A percentile compares a stretch with the other conserved stretches of the same genome.
Conservation (phyloP, 2,888 invertebrate species). For the Iselma pallidipennis region DNA sequence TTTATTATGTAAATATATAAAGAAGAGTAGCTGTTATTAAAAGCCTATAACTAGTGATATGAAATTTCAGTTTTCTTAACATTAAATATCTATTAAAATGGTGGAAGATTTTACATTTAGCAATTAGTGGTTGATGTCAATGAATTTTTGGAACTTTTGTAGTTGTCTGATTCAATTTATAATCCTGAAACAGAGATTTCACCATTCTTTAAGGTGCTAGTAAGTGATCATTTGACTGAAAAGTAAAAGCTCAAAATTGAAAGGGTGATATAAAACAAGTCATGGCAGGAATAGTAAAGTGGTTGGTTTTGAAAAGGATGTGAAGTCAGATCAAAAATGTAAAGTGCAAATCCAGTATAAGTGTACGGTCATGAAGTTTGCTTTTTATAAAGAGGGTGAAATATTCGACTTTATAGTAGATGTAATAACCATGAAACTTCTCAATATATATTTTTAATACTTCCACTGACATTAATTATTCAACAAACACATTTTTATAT, state of each 20-base stretch:
- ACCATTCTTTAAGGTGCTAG: constrained; percentile 7
- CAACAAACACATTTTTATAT: neutral
- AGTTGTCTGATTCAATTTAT: neutral
- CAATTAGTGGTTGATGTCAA: neutral
- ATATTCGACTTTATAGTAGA: neutral
- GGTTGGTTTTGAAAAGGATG: constrained; percentile 15
- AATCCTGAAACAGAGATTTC: neutral
- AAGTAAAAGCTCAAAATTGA: constrained; percentile 7
- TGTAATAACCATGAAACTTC: neutral
- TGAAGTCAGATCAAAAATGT: constrained; percentile 14
- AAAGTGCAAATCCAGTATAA: constrained; percentile 18
- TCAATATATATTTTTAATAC: neutral
- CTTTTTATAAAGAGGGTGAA: neutral
- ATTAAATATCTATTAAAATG: neutral
- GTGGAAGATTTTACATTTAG: neutral
- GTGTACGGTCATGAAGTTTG: neutral
- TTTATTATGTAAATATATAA: constrained; percentile 25
- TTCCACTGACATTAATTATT: neutral
- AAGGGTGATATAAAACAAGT: constrained; percentile 10
- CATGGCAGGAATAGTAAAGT: constrained; percentile 14
- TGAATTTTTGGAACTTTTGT: neutral
- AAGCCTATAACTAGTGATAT: constrained; percentile 10
- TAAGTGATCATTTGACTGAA: constrained; percentile 11
- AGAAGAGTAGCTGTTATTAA: too few species aligned
- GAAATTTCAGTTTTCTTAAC: constrained; percentile 8